phyloP scores from a whole-genome alignment of 30 jellyfish, hydroid and myxozoan genomes.

The Nemopilema nomurai region DNA sequence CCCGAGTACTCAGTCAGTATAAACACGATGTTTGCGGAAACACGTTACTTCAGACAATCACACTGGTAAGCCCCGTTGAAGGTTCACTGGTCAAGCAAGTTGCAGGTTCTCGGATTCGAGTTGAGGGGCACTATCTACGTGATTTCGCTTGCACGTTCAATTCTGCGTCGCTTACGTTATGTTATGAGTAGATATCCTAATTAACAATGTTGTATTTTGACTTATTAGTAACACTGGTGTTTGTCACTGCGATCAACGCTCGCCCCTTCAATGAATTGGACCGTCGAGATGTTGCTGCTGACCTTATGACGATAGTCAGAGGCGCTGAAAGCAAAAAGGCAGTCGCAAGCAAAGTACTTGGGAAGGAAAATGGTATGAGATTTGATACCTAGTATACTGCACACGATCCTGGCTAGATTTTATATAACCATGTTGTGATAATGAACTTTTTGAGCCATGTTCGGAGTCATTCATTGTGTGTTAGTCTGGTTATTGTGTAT shows the following conservation, averaged over 20 bases:
- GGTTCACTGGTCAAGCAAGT: not conserved
- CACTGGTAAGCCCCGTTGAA: not conserved
- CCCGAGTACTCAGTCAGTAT: not conserved
- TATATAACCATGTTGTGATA: too few species aligned
- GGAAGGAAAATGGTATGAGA: constrained; percentile 20
- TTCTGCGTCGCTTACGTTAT: not conserved
- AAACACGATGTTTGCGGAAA: not conserved
- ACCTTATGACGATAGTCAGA: not conserved
- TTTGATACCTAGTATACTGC: not conserved
- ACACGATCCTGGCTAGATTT: too few species aligned
- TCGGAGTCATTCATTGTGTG: too few species aligned
- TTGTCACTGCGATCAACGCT: not conserved
- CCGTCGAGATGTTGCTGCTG: not conserved
- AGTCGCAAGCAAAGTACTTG: not conserved
- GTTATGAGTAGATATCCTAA: not conserved
- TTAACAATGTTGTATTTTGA: not conserved
- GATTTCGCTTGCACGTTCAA: not conserved
- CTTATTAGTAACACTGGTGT: not conserved
- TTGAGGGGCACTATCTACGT: not conserved
- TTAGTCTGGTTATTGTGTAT: too few species aligned
- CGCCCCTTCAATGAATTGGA: not conserved
- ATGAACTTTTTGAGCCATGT: too few species aligned
- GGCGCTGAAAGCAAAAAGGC: not conserved
- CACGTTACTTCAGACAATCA: not conserved
- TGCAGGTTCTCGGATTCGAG: not conserved